These are phyloP conservation scores for Fragum sueziense DNA, from an alignment of 2,888 invertebrate species.

Conservation along the genomic window DNA sequence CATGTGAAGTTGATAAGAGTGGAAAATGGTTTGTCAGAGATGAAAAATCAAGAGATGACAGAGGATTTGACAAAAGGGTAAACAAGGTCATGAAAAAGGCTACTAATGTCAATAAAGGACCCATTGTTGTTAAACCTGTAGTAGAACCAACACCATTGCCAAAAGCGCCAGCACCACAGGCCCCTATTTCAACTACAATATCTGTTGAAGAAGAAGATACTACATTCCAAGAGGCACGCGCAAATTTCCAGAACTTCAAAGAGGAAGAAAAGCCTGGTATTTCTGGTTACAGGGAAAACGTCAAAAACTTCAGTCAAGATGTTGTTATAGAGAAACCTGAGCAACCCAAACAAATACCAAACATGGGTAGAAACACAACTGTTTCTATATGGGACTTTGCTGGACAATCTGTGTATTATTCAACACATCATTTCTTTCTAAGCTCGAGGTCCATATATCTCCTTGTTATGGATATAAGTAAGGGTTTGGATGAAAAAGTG, in stretches of 20 bases:
- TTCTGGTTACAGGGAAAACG: background rate
- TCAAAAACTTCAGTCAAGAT: too few relatives aligned
- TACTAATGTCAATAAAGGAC: background rate
- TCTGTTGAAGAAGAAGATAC: background rate
- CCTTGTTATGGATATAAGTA: constrained; percentile 45
- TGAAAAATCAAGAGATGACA: background rate
- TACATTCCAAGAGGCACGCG: background rate
- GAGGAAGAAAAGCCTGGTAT: background rate
- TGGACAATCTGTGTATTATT: constrained; percentile 36
- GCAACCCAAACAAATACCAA: background rate
- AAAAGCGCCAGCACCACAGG: background rate
- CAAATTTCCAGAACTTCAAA: background rate
- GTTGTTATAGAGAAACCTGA: background rate
- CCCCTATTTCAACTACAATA: background rate
- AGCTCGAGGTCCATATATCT: constrained; percentile 50
- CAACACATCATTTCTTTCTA: constrained; percentile 55
- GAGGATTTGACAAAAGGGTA: background rate
- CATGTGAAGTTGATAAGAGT: constrained; percentile 7
- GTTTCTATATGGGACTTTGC: constrained; percentile 53
- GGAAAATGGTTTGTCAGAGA: constrained; percentile 6
- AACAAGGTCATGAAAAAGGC: background rate
- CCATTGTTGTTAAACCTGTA: background rate
- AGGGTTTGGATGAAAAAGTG: background rate
- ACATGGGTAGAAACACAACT: background rate
- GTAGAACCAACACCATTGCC: background rate